Evolutionary conservation across 1,140 invertebrate genomes (phyloP).

Genomic region (Apocrypta bakeri): DNA sequence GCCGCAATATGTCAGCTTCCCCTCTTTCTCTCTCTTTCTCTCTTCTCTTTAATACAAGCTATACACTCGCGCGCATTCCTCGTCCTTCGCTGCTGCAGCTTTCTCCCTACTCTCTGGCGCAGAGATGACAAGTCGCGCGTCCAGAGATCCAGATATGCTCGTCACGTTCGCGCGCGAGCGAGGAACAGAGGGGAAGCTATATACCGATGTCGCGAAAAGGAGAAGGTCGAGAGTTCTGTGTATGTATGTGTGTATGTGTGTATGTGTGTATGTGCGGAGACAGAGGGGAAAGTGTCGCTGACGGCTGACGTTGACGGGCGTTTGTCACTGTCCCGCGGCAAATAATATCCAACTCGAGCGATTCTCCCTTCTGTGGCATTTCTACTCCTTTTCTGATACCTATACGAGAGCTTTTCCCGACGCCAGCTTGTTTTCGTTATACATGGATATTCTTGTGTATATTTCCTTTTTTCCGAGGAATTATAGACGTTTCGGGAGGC

Average conservation of each 20-base stretch:
- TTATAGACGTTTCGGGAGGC: neutral
- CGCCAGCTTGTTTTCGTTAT: neutral
- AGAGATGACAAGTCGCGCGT: slow-evolving; percentile 63
- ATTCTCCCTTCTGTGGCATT: slow-evolving; percentile 7
- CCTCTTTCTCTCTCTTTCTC: slow-evolving; percentile 53
- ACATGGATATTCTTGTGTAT: neutral
- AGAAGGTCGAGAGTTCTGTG: slow-evolving; percentile 2
- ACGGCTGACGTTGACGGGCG: slow-evolving; percentile 67
- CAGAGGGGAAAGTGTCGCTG: slow-evolving; percentile 20
- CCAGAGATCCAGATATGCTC: slow-evolving; percentile 64
- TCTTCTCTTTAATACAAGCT: slow-evolving; percentile 48
- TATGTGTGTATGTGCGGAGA: neutral
- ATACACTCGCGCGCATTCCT: slow-evolving; percentile 13
- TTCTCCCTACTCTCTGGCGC: slow-evolving; percentile 50
- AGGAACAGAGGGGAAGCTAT: slow-evolving; percentile 32
- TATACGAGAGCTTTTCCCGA: neutral
- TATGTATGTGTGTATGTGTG: too few species aligned
- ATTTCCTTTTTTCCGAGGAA: neutral
- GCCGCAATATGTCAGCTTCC: slow-evolving; percentile 58
- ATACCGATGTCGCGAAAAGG: slow-evolving; percentile 10
- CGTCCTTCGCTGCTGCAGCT: slow-evolving; percentile 23
- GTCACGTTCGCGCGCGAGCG: slow-evolving; percentile 60
- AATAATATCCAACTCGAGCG: slow-evolving; percentile 64
- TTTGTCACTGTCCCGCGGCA: slow-evolving; percentile 70
- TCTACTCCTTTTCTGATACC: neutral